Conservation (phyloP, 2,888 invertebrate species). For the Biston stratarius region DNA sequence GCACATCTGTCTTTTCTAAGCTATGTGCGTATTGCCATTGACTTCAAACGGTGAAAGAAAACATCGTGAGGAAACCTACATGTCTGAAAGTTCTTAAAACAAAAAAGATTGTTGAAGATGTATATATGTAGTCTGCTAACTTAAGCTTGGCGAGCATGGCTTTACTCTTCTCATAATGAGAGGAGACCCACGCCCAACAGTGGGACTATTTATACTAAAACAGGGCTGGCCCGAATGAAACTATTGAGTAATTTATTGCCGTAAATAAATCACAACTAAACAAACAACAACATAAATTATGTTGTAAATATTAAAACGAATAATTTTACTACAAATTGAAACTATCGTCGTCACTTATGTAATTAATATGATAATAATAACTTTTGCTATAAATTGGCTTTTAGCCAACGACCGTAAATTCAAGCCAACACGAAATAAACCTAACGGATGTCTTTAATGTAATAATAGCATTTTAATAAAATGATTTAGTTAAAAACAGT, state of each 20-base stretch:
- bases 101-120: no score
- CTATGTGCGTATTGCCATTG: no score
- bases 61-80: no score
- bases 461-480: slow-evolving; percentile 33
- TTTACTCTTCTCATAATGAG: no score
- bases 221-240: no score
- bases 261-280: not conserved
- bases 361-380: not conserved
- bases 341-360: not conserved
- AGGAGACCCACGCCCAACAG: no score
- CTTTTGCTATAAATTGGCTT: not conserved
- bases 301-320: not conserved
- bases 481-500: slow-evolving; percentile 67
- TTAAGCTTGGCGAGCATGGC: no score
- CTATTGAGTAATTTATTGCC: not conserved
- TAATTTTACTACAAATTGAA: not conserved
- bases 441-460: slow-evolving; percentile 15
- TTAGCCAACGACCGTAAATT: not conserved
- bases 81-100: no score
- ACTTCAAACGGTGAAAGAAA: no score
- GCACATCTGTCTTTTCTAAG: no score
- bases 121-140: no score
- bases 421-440: slow-evolving; percentile 33
- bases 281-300: not conserved
- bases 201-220: not conserved